Evolutionary conservation across 1,140 invertebrate species (phyloP), one percentile per base, ranked within the genome.

Genomic region (Lepidurus apus): DNA sequence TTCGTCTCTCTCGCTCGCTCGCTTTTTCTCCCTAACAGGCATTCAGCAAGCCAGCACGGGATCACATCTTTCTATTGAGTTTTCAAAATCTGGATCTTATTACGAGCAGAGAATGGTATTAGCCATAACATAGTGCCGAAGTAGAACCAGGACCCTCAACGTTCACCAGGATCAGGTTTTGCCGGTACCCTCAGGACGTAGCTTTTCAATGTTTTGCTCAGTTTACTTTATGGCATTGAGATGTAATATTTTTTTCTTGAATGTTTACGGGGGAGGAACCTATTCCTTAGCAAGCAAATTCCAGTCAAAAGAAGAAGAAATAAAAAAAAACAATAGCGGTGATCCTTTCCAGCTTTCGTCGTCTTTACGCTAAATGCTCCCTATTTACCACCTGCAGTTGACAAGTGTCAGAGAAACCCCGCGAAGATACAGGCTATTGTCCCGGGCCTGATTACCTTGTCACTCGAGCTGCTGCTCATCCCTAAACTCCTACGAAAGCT

Each of bases 371-470:
- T 65, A 65, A 65, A 17, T 65, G 53, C 53, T 21, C 21, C 21
- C 53, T 13, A n/a, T 65, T 65, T n/a, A 65, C 53, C 53, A 65
- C 53, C 53, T 65, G 53, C 53, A 65, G 53, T 21, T 65, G 53
- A 65, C 53, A 65, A 65, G 17, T 65, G 53, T 65, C 53, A 65
- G 53, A 21, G 53, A 21, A 65, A 21, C 53, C 53, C 53, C 53
- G 21, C 17, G 9, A 21, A 65, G 53, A 65, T 65, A 65, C 4
- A 65, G 53, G 53, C 17, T n/a, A 65, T 65, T 65, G 53, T 65
- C 53, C 53, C 17, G 53, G 53, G 53, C 53, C 8, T 65, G 53
- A 65, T 65, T 65, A 65, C 53, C 53, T 65, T 65, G 53, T 65
- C 53, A 65, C 53, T 65, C 53, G n/a, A 65, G 53, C 53, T 65